phyloP scores from a whole-genome alignment of 2,888 invertebrate species.

The Rotaria magnacalcarata region DNA sequence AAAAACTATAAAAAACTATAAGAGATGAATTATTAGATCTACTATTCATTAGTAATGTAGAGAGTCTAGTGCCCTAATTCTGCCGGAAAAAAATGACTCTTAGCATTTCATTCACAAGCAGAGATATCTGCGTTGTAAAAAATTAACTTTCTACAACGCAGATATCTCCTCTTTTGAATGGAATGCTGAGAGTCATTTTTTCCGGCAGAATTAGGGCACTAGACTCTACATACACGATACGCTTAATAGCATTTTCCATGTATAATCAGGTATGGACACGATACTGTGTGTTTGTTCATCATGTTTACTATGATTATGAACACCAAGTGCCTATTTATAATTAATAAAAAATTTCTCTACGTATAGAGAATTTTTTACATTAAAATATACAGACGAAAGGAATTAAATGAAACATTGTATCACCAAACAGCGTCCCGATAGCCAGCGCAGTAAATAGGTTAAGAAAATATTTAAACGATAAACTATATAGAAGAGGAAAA shows the following conservation, averaged over 20 bases:
- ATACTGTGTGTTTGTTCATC: neutral
- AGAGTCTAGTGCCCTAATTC: too few relatives aligned
- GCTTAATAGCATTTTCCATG: neutral
- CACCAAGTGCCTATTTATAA: neutral
- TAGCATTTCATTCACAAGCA: too few relatives aligned
- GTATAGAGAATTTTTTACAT: neutral
- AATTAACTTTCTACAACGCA: too few relatives aligned
- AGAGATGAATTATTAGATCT: neutral
- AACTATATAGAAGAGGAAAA: slow-evolving; percentile 52
- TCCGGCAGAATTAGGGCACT: too few relatives aligned
- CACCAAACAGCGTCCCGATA: slow-evolving; percentile 82
- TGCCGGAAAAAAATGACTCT: too few relatives aligned
- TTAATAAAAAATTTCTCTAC: too few relatives aligned
- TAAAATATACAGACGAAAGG: slow-evolving; percentile 63
- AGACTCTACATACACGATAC: neutral
- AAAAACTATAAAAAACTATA: neutral
- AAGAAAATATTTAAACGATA: slow-evolving; percentile 54
- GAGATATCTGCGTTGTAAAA: too few relatives aligned
- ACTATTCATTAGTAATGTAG: too few relatives aligned
- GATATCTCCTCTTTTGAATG: too few relatives aligned
- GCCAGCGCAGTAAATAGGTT: slow-evolving; percentile 70
- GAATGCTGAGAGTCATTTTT: too few relatives aligned
- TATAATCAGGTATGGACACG: neutral
- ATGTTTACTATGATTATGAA: neutral
- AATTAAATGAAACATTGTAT: slow-evolving; percentile 81